Evolutionary conservation across 2,797 vertebrate species (phyloP).

Genomic region (Eurystomus glaucurus): DNA sequence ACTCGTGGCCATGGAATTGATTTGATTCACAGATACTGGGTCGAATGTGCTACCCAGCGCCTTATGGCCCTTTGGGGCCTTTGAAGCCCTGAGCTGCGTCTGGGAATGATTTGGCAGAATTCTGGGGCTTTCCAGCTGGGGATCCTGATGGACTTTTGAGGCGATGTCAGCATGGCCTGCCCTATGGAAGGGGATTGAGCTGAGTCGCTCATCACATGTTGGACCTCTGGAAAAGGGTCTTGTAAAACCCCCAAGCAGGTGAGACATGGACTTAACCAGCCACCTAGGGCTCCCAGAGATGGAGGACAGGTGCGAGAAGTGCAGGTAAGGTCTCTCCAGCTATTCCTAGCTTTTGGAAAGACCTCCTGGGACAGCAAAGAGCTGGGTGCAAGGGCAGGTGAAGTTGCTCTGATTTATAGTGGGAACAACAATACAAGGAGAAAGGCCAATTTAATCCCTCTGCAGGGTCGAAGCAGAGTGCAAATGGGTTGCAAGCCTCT

Average conservation of each 20-base stretch:
- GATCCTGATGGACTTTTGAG: not conserved
- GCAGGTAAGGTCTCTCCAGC: constrained; percentile 36
- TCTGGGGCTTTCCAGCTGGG: constrained; percentile 4
- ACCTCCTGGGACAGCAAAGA: not conserved
- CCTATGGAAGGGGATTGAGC: not conserved
- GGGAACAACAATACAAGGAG: not conserved
- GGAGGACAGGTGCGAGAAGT: not conserved
- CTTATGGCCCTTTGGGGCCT: not conserved
- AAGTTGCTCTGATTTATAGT: not conserved
- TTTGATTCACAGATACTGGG: not conserved
- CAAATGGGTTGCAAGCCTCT: not conserved
- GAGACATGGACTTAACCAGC: not conserved
- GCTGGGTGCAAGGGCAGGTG: not conserved
- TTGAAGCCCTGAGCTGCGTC: not conserved
- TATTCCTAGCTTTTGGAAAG: constrained; percentile 1
- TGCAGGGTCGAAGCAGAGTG: not conserved
- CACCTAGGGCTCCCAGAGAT: not conserved
- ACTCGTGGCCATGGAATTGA: not conserved
- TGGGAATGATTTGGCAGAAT: not conserved
- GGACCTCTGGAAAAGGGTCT: not conserved
- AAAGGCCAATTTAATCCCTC: not conserved
- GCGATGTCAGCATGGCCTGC: not conserved
- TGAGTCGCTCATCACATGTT: not conserved
- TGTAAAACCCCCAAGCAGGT: not conserved
- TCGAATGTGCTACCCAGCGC: not conserved